phyloP scores from a whole-genome alignment of 2,113 vertebrate genomes.

The Oncorhynchus masou region DNA sequence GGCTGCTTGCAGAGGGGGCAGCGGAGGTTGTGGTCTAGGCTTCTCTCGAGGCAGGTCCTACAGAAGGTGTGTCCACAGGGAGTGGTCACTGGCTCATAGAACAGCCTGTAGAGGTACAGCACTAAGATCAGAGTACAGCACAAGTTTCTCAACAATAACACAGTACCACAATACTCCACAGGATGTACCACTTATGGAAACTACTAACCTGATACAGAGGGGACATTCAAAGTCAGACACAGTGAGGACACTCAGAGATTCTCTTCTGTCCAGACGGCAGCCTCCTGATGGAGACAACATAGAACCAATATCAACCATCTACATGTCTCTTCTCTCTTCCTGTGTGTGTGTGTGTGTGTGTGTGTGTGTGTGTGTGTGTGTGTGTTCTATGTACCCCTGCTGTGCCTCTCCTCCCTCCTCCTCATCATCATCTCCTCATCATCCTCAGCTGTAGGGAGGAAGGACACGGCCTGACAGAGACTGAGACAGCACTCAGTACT shows the following conservation, averaged over 20 bases:
- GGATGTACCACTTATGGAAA: too few relatives aligned
- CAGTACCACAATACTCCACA: too few relatives aligned
- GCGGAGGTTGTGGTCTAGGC: slow-evolving; percentile 85
- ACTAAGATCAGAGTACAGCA: not conserved
- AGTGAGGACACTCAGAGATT: slow-evolving; percentile 65
- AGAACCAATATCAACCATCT: not conserved
- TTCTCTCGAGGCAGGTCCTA: slow-evolving; percentile 86
- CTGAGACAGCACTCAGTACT: slow-evolving; percentile 73
- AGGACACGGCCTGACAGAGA: slow-evolving; percentile 73
- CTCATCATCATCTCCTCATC: slow-evolving; percentile 68
- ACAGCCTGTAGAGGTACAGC: slow-evolving; percentile 71
- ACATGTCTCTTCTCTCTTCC: not conserved
- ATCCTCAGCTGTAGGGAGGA: slow-evolving; percentile 72
- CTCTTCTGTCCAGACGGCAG: slow-evolving; percentile 36
- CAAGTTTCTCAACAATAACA: too few relatives aligned
- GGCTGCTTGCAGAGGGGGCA: slow-evolving; percentile 92
- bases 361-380: not conserved
- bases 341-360: not conserved
- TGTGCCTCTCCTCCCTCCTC: slow-evolving; percentile 57
- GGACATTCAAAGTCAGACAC: slow-evolving; percentile 87
- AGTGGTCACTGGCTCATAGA: slow-evolving; percentile 85
- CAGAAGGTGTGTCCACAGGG: slow-evolving; percentile 93
- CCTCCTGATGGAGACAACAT: slow-evolving; percentile 37
- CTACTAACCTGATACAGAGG: slow-evolving; percentile 85
- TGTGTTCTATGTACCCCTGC: slow-evolving; percentile 43